A percentile compares a stretch with the other conserved stretches of the same genome.
Conservation (phyloP, 2,888 invertebrate species). For the Busseola fusca region DNA sequence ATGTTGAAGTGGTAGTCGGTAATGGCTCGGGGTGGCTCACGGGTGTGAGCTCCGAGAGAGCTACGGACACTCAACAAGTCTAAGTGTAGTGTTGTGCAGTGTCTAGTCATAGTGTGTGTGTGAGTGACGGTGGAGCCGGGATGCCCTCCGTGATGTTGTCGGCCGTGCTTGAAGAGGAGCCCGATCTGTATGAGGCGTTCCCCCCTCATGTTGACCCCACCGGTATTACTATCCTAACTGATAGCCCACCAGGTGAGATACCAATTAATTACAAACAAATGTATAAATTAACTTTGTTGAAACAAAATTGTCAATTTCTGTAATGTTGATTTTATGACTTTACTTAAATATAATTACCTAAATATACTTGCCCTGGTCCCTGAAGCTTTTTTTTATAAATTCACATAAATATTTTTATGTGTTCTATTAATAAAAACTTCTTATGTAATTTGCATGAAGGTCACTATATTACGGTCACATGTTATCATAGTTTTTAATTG, state of each 20-base stretch:
- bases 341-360: no score
- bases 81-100: slow-evolving; percentile 85
- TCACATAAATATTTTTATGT: slow-evolving; percentile 7
- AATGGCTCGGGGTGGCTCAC: slow-evolving; percentile 82
- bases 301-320: neutral
- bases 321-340: neutral
- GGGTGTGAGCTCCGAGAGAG: slow-evolving; percentile 80
- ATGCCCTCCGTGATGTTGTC: slow-evolving; percentile 92
- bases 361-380: neutral
- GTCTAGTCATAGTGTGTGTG: slow-evolving; percentile 81
- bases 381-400: slow-evolving; percentile 15
- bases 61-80: slow-evolving; percentile 74
- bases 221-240: slow-evolving; percentile 92
- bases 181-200: slow-evolving; percentile 93
- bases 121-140: slow-evolving; percentile 77
- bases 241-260: slow-evolving; percentile 88
- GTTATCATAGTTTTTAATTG: slow-evolving; percentile 35
- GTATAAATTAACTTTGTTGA: neutral
- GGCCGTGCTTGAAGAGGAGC: slow-evolving; percentile 92
- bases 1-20: slow-evolving; percentile 69
- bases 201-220: slow-evolving; percentile 94
- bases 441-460: slow-evolving; percentile 56
- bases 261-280: slow-evolving; percentile 4
- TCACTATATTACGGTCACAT: slow-evolving; percentile 38
- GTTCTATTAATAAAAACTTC: slow-evolving; percentile 15